Evolutionary conservation across 2,797 vertebrate genomes (phyloP).

Genomic region (Esox masquinongy): DNA sequence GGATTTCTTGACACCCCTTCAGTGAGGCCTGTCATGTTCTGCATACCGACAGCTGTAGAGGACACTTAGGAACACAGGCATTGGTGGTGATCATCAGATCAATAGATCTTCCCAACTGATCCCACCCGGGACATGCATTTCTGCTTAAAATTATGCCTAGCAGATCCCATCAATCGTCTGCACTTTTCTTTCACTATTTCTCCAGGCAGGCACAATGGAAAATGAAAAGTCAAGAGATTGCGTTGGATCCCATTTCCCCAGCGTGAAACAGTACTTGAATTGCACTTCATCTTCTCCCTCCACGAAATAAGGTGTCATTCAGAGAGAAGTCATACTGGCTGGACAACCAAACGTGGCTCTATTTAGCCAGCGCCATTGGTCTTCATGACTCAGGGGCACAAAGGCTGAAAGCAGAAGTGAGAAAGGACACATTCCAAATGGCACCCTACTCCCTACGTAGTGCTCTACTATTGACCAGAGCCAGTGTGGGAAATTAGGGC

Average conservation of each 20-base stretch:
- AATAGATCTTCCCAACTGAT: slow-evolving; percentile 42
- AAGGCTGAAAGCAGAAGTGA: slow-evolving; percentile 1
- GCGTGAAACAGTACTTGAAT: slow-evolving; percentile 18
- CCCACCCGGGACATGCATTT: slow-evolving; percentile 15
- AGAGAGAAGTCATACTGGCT: slow-evolving; percentile 17
- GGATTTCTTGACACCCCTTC: slow-evolving; percentile 23
- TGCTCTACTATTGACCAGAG: neutral
- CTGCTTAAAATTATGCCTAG: slow-evolving; percentile 24
- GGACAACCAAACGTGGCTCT: slow-evolving; percentile 13
- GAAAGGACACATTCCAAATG: neutral
- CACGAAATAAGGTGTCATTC: slow-evolving; percentile 38
- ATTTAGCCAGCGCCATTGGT: slow-evolving; percentile 10
- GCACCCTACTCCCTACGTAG: neutral
- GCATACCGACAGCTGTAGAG: slow-evolving; percentile 27
- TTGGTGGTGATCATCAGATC: slow-evolving; percentile 28
- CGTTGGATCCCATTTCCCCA: slow-evolving; percentile 1
- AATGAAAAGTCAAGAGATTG: slow-evolving; percentile 14
- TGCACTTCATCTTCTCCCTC: slow-evolving; percentile 39
- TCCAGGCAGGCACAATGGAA: neutral
- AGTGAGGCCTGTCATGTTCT: neutral
- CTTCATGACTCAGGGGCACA: neutral
- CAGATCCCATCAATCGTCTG: slow-evolving; percentile 31
- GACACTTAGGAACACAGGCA: slow-evolving; percentile 35
- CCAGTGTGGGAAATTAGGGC: neutral
- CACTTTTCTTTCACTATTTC: neutral